phyloP scores from a whole-genome alignment of 2,888 invertebrate genomes.

The Sarcophaga variegata region DNA sequence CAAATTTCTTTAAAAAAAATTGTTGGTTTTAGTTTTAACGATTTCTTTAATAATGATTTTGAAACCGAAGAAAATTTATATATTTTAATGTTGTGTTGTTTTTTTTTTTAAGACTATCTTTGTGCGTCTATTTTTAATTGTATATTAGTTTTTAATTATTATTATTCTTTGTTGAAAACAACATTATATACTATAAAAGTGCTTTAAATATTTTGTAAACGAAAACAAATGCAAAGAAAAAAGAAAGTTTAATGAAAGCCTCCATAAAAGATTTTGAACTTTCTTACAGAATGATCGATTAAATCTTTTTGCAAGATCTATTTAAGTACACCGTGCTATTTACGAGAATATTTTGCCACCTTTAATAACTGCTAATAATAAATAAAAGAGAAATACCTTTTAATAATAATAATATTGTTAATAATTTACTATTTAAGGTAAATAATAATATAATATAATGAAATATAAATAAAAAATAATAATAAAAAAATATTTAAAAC shows the following conservation, averaged over 20 bases:
- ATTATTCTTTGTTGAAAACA: neutral
- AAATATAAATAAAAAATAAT: slow-evolving; percentile 12
- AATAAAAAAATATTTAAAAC: slow-evolving; percentile 17
- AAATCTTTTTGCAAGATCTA: slow-evolving; percentile 47
- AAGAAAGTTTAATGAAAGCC: neutral
- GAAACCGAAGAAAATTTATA: too few relatives aligned
- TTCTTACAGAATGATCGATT: slow-evolving; percentile 23
- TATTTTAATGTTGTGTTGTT: neutral
- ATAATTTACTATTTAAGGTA: slow-evolving; percentile 47
- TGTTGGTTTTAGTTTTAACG: neutral
- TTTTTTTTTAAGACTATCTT: neutral
- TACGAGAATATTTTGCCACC: slow-evolving; percentile 65
- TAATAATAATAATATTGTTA: slow-evolving; percentile 50
- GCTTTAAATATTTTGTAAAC: slow-evolving; percentile 28
- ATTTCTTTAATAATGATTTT: too few relatives aligned
- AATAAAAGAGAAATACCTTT: slow-evolving; percentile 1
- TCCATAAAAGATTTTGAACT: slow-evolving; percentile 1
- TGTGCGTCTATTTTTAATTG: neutral
- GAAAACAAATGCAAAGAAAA: neutral
- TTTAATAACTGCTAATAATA: slow-evolving; percentile 60
- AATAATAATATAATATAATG: slow-evolving; percentile 17
- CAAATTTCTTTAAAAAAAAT: neutral
- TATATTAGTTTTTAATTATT: neutral
- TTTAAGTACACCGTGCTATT: slow-evolving; percentile 59
- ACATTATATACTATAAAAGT: slow-evolving; percentile 31